Evolutionary conservation across 1,140 invertebrate genomes (phyloP).

Genomic region (Linepithema humile): DNA sequence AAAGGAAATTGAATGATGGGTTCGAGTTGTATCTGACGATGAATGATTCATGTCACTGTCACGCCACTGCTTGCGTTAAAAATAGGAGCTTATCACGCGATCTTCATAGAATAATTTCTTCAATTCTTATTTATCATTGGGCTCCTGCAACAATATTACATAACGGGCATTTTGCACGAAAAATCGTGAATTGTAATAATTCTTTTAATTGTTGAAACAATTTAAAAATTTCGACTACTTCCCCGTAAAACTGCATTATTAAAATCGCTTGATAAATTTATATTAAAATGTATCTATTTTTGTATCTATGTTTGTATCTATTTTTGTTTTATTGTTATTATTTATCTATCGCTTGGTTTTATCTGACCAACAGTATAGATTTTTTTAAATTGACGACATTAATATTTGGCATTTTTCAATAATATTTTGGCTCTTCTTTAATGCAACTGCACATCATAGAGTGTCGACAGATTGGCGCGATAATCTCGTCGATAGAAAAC

Average conservation of each 20-base stretch:
- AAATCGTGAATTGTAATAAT: background rate
- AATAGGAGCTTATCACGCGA: background rate
- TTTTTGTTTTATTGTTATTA: too few relatives aligned
- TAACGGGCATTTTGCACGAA: background rate
- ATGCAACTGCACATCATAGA: background rate
- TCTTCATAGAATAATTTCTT: background rate
- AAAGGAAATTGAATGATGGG: background rate
- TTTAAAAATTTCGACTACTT: background rate
- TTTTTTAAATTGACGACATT: too few relatives aligned
- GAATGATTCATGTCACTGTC: constrained; percentile 8
- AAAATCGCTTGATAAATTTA: background rate
- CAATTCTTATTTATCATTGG: background rate
- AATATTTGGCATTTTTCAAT: too few relatives aligned
- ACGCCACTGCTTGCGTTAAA: background rate
- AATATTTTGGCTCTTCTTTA: too few relatives aligned
- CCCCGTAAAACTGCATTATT: background rate
- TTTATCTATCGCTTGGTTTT: too few relatives aligned
- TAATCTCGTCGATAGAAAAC: constrained; percentile 4
- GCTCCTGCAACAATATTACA: background rate
- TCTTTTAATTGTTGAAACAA: background rate
- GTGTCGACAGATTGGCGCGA: background rate
- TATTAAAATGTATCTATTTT: background rate
- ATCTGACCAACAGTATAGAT: too few relatives aligned
- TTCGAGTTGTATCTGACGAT: background rate
- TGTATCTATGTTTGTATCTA: background rate